These are phyloP conservation scores for Planococcus citri DNA, from an alignment of 1,140 invertebrate genomes.

Conservation along the genomic window DNA sequence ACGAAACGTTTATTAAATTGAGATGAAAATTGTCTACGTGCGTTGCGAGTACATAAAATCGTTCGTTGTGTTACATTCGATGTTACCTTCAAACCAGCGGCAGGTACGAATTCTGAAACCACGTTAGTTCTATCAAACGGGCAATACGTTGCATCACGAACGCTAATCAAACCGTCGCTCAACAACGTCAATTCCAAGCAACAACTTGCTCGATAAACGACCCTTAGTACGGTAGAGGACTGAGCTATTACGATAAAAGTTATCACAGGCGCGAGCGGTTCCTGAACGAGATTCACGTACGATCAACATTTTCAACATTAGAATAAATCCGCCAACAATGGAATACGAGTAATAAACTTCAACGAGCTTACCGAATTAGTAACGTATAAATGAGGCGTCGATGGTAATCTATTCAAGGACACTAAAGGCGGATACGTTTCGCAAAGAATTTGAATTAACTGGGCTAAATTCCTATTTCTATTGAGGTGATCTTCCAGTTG, in stretches of 20 bases:
- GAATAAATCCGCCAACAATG: too few relatives aligned
- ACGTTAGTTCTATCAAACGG: constrained; percentile 80
- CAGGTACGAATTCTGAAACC: constrained; percentile 84
- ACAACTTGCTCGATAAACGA: constrained; percentile 84
- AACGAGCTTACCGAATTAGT: constrained; percentile 48
- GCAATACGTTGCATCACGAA: constrained; percentile 87
- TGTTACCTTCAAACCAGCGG: constrained; percentile 74
- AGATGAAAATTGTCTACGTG: too few relatives aligned
- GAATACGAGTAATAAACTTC: too few relatives aligned
- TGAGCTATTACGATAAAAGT: constrained; percentile 84
- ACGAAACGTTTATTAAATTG: too few relatives aligned
- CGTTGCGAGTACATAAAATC: too few relatives aligned
- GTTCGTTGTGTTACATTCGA: too few relatives aligned
- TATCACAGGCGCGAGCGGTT: constrained; percentile 72
- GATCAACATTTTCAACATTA: too few relatives aligned
- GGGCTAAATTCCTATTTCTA: constrained; percentile 53
- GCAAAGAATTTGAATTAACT: constrained; percentile 66
- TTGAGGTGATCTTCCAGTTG: constrained; percentile 72
- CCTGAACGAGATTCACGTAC: too few relatives aligned
- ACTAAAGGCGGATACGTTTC: constrained; percentile 74
- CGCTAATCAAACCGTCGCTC: constrained; percentile 69
- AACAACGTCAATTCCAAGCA: constrained; percentile 81
- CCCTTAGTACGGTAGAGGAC: constrained; percentile 63
- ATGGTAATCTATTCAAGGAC: constrained; percentile 69
- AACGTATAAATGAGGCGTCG: constrained; percentile 70